Evolutionary conservation across 2,888 invertebrate species (phyloP), one percentile per base, ranked within the genome.

Genomic region (Lutraria lutraria): DNA sequence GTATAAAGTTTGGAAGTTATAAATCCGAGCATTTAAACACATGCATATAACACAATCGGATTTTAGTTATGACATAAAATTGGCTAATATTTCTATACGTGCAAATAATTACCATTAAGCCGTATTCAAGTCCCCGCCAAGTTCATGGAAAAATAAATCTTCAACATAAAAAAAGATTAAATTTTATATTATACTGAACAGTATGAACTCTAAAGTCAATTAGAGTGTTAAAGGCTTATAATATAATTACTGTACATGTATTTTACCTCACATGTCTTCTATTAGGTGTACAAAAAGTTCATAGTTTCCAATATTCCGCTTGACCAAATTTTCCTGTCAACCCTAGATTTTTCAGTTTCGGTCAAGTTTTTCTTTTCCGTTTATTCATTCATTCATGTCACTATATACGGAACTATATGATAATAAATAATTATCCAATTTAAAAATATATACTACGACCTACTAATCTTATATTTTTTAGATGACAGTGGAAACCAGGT

Each of bases 31-130:
- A 25, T 25, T 68, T 25, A 25, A 21, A 25, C 4, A 34, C 34
- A 34, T 76, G 29, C 76, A 76, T 16, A 68, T 68, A 25, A 25
- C 63, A 25, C n/a, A 60, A 60, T 21, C 16, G n/a, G 63, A n/a
- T 56, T 56, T 31, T 76, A 31, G 19, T 76, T 34, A 76, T 34
- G 76, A 76, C 76, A 76, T 76, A 76, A 68, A 76, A 3, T 76
- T 76, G 76, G 13, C 25, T 16, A 34, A 76, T 19, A 76, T 15
- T 76, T 31, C 76, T 16, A 34, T 34, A 76, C 15, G 29, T 34
- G 76, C 76, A 76, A 21, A 29, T 76, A 76, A 76, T 76, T 76
- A 76, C 31, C 31, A 25, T 15, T 76, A 31, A 76, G 76, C 76
- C 31, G 31, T 31, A 34, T 31, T 76, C 31, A 76, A 76, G 16